Percentiles rank a stretch among this genome's conserved stretches.
phyloP scores from a whole-genome alignment of 2,797 vertebrate genomes.

The Semaprochilodus insignis region DNA sequence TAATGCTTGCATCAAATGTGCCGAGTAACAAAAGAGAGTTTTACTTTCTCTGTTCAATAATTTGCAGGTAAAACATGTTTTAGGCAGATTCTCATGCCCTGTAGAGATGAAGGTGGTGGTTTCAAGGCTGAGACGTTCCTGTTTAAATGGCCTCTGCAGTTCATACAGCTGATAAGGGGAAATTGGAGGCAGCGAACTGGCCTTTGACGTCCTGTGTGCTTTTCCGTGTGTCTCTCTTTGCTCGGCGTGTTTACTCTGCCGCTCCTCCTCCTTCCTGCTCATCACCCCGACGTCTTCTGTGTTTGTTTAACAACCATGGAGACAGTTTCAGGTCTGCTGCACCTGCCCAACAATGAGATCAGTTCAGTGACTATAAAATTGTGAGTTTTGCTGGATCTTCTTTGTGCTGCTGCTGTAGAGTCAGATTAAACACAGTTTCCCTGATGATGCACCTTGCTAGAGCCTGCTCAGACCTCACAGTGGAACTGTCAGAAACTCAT shows the following conservation, averaged over 20 bases:
- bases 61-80: no score
- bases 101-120: slow-evolving; percentile 2
- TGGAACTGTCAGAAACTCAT: background rate
- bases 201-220: slow-evolving; percentile 35
- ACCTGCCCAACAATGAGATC: slow-evolving; percentile 31
- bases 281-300: slow-evolving; percentile 47
- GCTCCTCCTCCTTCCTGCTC: slow-evolving; percentile 33
- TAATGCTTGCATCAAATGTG: no score
- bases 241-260: slow-evolving; percentile 42
- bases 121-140: slow-evolving; percentile 15
- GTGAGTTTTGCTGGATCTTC: slow-evolving; percentile 40
- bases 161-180: slow-evolving; percentile 30
- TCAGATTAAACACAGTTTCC: slow-evolving; percentile 1
- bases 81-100: background rate
- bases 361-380: slow-evolving; percentile 50
- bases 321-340: slow-evolving; percentile 48
- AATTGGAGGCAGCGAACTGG: slow-evolving; percentile 41
- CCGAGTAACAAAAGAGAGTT: no score
- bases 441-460: background rate
- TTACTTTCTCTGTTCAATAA: no score
- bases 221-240: slow-evolving; percentile 48
- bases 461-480: background rate
- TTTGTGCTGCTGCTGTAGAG: slow-evolving; percentile 4
- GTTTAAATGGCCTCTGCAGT: slow-evolving; percentile 6
- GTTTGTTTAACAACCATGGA: slow-evolving; percentile 58